Conservation (phyloP, 2,113 vertebrate species). For the Emydura subglobosa region DNA sequence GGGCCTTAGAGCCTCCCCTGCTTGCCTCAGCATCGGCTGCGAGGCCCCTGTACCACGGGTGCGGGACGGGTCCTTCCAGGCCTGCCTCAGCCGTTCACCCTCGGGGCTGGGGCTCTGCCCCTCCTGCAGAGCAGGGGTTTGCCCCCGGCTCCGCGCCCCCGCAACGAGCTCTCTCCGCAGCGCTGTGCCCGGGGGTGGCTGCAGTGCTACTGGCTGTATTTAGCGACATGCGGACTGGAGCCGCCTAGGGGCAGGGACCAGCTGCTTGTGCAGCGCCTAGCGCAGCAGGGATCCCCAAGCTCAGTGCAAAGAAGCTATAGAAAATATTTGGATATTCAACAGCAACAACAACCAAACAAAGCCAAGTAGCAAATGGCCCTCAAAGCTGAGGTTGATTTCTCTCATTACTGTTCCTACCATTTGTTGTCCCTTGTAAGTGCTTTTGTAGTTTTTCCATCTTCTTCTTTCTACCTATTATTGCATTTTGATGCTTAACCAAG, state of each 20-base stretch:
- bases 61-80: background rate
- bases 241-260: background rate
- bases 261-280: background rate
- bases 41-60: background rate
- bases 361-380: background rate
- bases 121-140: background rate
- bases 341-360: too few relatives aligned
- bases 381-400: background rate
- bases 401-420: background rate
- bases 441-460: background rate
- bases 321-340: background rate
- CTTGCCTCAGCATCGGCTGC: background rate
- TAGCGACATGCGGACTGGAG: fast-evolving
- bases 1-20: background rate
- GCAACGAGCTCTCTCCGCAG: background rate
- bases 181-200: background rate
- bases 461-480: background rate
- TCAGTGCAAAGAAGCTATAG: background rate
- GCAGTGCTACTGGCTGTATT: background rate
- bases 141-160: background rate
- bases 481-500: background rate
- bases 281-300: too few relatives aligned
- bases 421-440: background rate
- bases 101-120: too few relatives aligned
- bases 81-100: too few relatives aligned